phyloP scores from a whole-genome alignment of 2,888 invertebrate genomes.

The Tiphia femorata region DNA sequence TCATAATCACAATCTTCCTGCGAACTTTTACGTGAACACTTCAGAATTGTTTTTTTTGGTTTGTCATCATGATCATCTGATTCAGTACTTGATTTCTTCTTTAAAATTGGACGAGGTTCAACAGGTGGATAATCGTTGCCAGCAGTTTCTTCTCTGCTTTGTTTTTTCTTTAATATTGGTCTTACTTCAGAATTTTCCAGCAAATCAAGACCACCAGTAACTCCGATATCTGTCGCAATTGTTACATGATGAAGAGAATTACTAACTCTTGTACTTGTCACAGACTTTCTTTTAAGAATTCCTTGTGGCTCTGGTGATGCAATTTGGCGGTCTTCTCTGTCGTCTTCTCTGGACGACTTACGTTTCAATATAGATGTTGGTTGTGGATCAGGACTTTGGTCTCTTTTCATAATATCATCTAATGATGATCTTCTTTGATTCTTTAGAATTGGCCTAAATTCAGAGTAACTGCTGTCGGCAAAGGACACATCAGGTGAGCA shows the following conservation, averaged over 20 bases:
- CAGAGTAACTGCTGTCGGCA: slow-evolving; percentile 72
- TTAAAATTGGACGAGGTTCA: slow-evolving; percentile 79
- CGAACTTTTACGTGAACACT: slow-evolving; percentile 78
- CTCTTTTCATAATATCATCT: slow-evolving; percentile 76
- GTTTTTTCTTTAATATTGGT: slow-evolving; percentile 88
- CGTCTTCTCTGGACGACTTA: slow-evolving; percentile 76
- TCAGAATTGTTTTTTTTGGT: slow-evolving; percentile 83
- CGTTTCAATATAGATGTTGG: slow-evolving; percentile 78
- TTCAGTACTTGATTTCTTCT: slow-evolving; percentile 86
- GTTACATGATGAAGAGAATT: slow-evolving; percentile 77
- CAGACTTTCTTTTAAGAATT: slow-evolving; percentile 84
- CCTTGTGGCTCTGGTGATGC: slow-evolving; percentile 81
- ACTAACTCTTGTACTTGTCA: slow-evolving; percentile 73
- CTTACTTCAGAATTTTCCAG: slow-evolving; percentile 74
- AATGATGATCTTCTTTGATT: slow-evolving; percentile 78
- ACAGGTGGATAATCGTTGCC: slow-evolving; percentile 57
- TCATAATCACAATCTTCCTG: slow-evolving; percentile 75
- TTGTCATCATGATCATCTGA: slow-evolving; percentile 81
- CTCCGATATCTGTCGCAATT: slow-evolving; percentile 77
- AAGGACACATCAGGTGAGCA: slow-evolving; percentile 79
- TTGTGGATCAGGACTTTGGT: slow-evolving; percentile 76
- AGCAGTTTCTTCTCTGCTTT: slow-evolving; percentile 76
- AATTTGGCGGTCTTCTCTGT: slow-evolving; percentile 73
- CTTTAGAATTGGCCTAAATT: slow-evolving; percentile 78
- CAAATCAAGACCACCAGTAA: slow-evolving; percentile 65